Base-by-base conservation (phyloP, 2,113 vertebrate species). In the Heteronetta atricapilla region DNA sequence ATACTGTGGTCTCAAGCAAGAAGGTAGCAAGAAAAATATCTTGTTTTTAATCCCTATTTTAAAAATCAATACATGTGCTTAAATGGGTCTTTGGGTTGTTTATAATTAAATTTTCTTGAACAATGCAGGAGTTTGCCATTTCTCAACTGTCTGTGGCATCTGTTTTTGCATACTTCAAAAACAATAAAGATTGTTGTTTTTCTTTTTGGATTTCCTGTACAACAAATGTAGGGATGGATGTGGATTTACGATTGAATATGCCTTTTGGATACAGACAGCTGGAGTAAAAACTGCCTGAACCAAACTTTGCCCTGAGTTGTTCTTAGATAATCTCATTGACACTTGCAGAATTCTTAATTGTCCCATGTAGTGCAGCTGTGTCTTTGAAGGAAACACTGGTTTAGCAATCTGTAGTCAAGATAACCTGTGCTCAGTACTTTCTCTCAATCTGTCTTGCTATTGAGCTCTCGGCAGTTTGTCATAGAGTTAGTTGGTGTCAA, bases 81-180 rank as follows among this genome's bases (percentile, higher is more conserved):
- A 58, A 77, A 55, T 72, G 64, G 42, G 23, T 56, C 60, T 73
- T 94, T 36, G 44, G 34, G n/a, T 92, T 82, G 79, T 85, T 95
- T 79, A 26, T 87, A 84, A 79, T 95, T 76, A 70, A 68, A 56
- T 90, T 91, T 96, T 70, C 64, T 48, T 85, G 86, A 96, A 53
- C 67, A 48, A 58, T 38, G 52, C 73, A 84, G 29, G 66, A 94
- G 44, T 69, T 94, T 87, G 85, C 42, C 63, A 60, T 89, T 94
- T 96, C 74, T 95, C 86, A 87, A 8, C 55, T 4, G 26, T 89
- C 63, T 83, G 29, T 50, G 67, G 80, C 80, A 96, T 94, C 94
- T 95, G 89, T 93, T 96, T 97, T 90, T 85, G 79, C 67, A 53
- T 91, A 80, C 63, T 94, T 94, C 74, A 94, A 94, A 77, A 36